Conservation (phyloP, 2,888 invertebrate species). For the Nomada ferruginata region DNA sequence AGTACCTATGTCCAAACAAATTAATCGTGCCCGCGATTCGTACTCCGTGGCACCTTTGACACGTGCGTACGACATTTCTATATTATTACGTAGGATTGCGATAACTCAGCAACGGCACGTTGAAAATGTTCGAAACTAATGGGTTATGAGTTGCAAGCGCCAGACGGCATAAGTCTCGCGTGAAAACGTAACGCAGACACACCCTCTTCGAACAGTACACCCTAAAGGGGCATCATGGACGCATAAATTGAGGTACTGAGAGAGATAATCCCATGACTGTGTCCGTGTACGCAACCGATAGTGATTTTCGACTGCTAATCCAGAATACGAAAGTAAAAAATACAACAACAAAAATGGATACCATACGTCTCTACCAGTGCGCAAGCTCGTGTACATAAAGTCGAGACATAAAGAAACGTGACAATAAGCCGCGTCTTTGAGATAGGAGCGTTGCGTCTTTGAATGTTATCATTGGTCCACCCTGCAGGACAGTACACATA, state of each 20-base stretch:
- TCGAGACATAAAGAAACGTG: conserved; percentile 49
- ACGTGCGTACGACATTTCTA: too few relatives aligned
- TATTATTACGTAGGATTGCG: conserved; percentile 9
- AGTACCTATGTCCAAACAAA: neutral
- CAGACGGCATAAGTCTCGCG: neutral
- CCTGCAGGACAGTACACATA: conserved; percentile 37
- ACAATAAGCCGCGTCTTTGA: conserved; percentile 57
- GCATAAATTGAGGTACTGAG: conserved; percentile 34
- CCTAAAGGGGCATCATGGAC: conserved; percentile 12
- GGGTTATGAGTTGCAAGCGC: conserved; percentile 1
- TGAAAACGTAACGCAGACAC: conserved; percentile 16
- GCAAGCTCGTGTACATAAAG: conserved; percentile 24
- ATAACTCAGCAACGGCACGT: conserved; percentile 10
- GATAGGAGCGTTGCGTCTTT: conserved; percentile 46
- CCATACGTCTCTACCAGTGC: conserved; percentile 12
- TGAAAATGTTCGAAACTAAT: conserved; percentile 10
- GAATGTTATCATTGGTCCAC: conserved; percentile 63
- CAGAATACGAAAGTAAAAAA: conserved; percentile 27
- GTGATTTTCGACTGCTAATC: conserved; percentile 40
- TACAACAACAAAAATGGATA: neutral
- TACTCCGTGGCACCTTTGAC: conserved; percentile 13
- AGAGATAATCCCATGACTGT: conserved; percentile 29
- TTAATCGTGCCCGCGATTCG: neutral
- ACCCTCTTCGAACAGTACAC: conserved; percentile 23
- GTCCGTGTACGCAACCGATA: conserved; percentile 19